These are phyloP conservation scores for Nasonovia ribisnigri DNA, from an alignment of 2,888 invertebrate species.

Conservation along the genomic window DNA sequence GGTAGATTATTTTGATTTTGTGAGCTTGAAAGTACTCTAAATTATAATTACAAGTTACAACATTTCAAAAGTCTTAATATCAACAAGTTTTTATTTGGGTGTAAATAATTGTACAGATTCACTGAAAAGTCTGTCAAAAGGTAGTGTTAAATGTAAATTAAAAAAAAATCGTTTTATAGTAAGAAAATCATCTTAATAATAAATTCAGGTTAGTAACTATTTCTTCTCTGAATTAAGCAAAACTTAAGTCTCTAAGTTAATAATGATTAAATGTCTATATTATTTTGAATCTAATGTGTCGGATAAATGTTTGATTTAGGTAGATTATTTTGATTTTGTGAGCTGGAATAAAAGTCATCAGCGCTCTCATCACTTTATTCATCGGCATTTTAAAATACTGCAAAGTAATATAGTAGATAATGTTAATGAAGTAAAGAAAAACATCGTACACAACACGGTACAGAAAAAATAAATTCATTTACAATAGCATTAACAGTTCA, in stretches of 20 bases:
- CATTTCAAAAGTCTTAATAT: no score
- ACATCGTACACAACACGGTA: no score
- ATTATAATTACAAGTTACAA: background rate
- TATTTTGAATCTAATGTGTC: background rate
- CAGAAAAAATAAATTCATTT: no score
- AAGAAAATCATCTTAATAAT: no score
- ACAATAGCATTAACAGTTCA: background rate
- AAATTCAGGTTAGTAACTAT: no score
- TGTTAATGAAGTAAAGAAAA: background rate
- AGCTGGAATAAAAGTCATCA: background rate
- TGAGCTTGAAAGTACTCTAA: background rate
- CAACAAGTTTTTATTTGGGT: no score
- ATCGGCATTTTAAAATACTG: background rate
- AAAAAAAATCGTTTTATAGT: no score
- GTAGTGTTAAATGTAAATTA: no score
- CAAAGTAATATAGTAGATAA: no score
- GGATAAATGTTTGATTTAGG: background rate
- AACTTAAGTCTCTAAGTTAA: background rate
- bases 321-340: background rate
- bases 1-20: background rate
- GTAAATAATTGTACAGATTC: no score
- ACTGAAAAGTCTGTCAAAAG: no score
- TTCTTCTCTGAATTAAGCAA: no score
- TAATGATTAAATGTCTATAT: background rate
- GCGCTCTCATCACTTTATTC: background rate